These are phyloP conservation scores for Gobio gobio DNA, from an alignment of 2,113 vertebrate genomes.

Conservation along the genomic window DNA sequence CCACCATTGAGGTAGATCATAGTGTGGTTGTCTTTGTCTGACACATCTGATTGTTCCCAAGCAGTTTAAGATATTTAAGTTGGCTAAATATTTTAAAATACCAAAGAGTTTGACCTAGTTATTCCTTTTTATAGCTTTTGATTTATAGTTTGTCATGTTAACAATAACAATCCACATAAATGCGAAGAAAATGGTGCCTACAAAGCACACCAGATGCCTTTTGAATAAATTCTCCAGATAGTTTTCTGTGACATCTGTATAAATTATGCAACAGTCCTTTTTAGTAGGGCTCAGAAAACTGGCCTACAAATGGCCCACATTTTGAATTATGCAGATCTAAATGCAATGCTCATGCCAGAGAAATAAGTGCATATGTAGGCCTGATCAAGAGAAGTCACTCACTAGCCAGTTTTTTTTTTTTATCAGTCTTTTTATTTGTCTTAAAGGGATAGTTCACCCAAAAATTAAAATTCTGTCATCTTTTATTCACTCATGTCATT, in stretches of 20 bases:
- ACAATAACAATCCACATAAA: background rate
- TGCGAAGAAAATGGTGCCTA: background rate
- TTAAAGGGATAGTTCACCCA: background rate
- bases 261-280: conserved; percentile 40
- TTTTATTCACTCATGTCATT: too few species aligned
- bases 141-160: background rate
- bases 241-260: conserved; percentile 43
- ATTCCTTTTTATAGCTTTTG: background rate
- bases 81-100: background rate
- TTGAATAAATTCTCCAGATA: conserved; percentile 48
- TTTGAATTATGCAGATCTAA: conserved; percentile 24
- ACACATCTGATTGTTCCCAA: background rate
- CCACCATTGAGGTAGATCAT: background rate
- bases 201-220: conserved; percentile 17
- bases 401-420: background rate
- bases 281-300: conserved; percentile 14
- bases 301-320: conserved; percentile 28
- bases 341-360: background rate
- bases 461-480: background rate
- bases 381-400: background rate
- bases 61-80: background rate
- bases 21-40: background rate
- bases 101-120: background rate
- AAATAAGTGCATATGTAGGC: conserved; percentile 10
- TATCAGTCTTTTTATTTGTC: background rate